Evolutionary conservation across 2,888 invertebrate genomes (phyloP).

Genomic region (Cancer borealis): DNA sequence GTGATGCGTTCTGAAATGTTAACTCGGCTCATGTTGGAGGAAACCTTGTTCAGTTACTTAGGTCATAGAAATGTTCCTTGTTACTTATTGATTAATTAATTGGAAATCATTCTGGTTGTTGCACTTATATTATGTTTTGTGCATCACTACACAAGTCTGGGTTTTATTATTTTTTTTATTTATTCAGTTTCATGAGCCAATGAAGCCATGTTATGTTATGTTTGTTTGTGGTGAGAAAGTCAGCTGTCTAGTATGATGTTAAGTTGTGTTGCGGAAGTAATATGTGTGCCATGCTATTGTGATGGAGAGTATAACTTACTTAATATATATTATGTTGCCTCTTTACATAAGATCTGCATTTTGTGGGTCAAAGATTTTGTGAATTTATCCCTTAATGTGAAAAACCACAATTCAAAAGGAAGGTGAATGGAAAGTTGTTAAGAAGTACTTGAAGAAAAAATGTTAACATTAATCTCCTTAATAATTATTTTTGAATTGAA

Average conservation of each 20-base stretch:
- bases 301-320: constrained; percentile 56
- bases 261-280: constrained; percentile 28
- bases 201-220: neutral
- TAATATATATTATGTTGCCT: constrained; percentile 49
- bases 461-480: neutral
- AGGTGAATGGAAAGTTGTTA: constrained; percentile 22
- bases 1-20: constrained; percentile 21
- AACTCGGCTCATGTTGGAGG: constrained; percentile 43
- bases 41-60: constrained; percentile 10
- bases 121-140: neutral
- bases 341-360: neutral
- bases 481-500: neutral
- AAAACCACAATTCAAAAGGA: neutral
- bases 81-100: constrained; percentile 35
- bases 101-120: neutral
- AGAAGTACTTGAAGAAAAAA: neutral
- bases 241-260: neutral
- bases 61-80: constrained; percentile 47
- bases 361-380: neutral
- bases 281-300: constrained; percentile 63
- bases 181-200: neutral
- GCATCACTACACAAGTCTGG: neutral
- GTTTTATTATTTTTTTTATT: constrained; percentile 4
- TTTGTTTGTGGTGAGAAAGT: neutral
- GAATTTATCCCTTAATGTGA: neutral